Conservation (phyloP, 2,797 vertebrate genomes). For the Bradypodion ventrale region DNA sequence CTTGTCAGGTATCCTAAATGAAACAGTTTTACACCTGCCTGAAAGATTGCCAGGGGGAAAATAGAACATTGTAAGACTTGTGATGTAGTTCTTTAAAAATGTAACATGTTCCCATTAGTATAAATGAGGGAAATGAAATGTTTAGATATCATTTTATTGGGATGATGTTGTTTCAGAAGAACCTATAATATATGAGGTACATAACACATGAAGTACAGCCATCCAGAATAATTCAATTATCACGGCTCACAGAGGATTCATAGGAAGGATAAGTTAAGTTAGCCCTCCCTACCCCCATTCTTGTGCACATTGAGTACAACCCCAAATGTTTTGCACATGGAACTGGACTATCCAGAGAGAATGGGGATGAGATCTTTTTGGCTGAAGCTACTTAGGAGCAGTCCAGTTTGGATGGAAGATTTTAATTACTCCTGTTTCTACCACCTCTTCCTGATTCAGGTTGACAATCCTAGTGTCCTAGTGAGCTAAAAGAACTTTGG, state of each 20-base stretch:
- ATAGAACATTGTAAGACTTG: neutral
- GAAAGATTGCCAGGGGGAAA: conserved; percentile 13
- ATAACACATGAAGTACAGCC: neutral
- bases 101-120: neutral
- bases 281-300: neutral
- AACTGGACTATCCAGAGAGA: neutral
- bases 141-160: neutral
- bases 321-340: neutral
- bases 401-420: too few relatives aligned
- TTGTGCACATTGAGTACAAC: neutral
- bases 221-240: neutral
- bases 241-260: too few relatives aligned
- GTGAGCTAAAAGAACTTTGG: too few relatives aligned
- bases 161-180: neutral
- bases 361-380: neutral
- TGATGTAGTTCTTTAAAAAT: neutral
- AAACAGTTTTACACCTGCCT: fast-evolving
- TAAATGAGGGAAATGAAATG: neutral
- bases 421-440: neutral
- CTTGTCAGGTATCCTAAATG: conserved; percentile 17
- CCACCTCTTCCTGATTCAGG: too few relatives aligned
- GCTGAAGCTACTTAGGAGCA: neutral
- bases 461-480: too few relatives aligned
- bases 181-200: neutral
- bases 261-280: neutral